Base-by-base conservation (phyloP, 2,797 vertebrate species). In the Kryptolebias ocellatus region DNA sequence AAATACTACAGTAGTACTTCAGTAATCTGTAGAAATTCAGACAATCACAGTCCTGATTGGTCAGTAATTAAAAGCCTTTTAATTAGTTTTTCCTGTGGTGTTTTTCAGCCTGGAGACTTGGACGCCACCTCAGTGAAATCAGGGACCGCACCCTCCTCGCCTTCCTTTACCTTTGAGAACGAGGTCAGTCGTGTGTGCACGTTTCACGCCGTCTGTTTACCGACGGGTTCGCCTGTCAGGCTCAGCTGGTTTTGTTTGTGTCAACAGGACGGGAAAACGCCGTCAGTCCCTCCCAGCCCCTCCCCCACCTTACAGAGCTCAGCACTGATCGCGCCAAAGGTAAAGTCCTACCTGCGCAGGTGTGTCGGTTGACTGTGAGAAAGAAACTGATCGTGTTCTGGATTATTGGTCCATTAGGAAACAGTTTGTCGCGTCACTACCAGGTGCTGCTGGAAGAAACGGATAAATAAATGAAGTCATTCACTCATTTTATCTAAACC, bases 41-140 rank as follows among this genome's bases (percentile, higher is more conserved):
- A 27, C 37, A 44, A 24, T n/a, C 16, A 16, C 24, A 46, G 27
- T 47, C 16, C 42, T 45, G 42, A 46, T 49, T 44, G 14, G 16
- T 39, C 9, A 45, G 52, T 27, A 1, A 46, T 4, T n/a, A 5
- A 17, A 15, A 20, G 15, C 3, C 4, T 17, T 2, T 37, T 15
- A 20, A 10, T 34, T 8, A 14, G 1, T 18, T 53, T 37, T 82
- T 61, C 20, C 20, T 24, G 20, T 24, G 20, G 20, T 24, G 20
- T 74, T 72, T 78, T 87, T 51, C 91, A 99, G 97, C 92, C 93
- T 51, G 80, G 91, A 29, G 97, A 98, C 53, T 87, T 94, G 1
- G 97, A 98, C 59, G 1, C 94, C 89, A 12, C 90, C 79, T 72
- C 87, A 74, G 70, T 93, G 76, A 93, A 93, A 74, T 67, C 93